Conservation (phyloP, 2,888 invertebrate genomes). For the Formica aserva region DNA sequence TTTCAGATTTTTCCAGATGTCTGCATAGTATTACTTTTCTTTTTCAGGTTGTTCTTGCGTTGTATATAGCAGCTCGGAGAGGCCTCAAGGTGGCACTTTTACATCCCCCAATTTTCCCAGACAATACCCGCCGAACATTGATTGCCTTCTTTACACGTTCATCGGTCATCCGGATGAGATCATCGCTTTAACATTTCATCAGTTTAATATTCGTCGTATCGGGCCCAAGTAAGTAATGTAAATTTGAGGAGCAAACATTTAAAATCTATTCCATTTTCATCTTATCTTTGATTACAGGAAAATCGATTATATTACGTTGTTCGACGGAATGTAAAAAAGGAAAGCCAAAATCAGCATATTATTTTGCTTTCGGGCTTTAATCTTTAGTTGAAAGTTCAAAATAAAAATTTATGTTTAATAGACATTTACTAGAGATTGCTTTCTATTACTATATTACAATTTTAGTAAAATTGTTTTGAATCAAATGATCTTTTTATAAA, state of each 20-base stretch:
- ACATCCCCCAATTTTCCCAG: slow-evolving; percentile 94
- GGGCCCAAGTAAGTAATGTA: slow-evolving; percentile 89
- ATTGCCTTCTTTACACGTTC: slow-evolving; percentile 95
- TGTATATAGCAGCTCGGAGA: slow-evolving; percentile 92
- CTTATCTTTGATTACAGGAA: neutral
- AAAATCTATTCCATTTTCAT: neutral
- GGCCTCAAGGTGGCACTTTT: slow-evolving; percentile 92
- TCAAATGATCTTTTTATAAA: neutral
- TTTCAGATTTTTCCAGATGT: neutral
- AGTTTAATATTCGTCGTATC: slow-evolving; percentile 91
- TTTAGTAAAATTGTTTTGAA: neutral
- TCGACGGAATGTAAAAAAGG: neutral
- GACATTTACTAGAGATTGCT: neutral
- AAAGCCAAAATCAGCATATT: neutral
- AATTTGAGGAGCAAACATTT: neutral
- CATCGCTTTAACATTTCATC: slow-evolving; percentile 92
- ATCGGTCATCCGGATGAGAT: slow-evolving; percentile 92
- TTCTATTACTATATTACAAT: neutral
- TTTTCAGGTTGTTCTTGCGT: slow-evolving; percentile 94
- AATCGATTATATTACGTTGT: neutral
- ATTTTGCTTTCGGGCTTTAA: neutral
- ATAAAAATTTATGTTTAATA: neutral
- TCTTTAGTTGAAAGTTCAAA: neutral
- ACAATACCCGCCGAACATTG: slow-evolving; percentile 90
- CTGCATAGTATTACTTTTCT: slow-evolving; percentile 54